Conservation (phyloP, 2,113 vertebrate species). For the Raphicerus campestris region DNA sequence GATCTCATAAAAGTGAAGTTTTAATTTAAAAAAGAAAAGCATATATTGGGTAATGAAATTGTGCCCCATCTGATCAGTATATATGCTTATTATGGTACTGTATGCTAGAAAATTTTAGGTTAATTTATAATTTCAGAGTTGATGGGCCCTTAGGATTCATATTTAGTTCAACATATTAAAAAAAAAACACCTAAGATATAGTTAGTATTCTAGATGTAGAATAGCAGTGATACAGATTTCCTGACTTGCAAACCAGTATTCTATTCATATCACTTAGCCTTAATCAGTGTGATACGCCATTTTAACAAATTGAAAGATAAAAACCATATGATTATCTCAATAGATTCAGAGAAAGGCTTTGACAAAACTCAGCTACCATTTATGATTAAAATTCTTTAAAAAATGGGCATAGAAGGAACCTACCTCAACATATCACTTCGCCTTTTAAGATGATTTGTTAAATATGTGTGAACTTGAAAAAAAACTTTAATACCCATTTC, state of each 20-base stretch:
- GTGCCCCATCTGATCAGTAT: background rate
- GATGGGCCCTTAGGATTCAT: background rate
- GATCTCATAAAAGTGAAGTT: background rate
- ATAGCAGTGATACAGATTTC: background rate
- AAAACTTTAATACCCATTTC: background rate
- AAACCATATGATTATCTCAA: background rate
- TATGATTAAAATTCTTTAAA: background rate
- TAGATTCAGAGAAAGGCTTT: background rate
- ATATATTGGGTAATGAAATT: background rate
- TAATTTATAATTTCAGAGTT: constrained; percentile 23
- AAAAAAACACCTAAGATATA: background rate
- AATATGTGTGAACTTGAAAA: background rate
- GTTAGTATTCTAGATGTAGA: background rate
- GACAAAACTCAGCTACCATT: background rate
- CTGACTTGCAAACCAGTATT: background rate
- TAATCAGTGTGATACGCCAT: background rate
- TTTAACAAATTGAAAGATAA: background rate
- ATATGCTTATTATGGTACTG: background rate
- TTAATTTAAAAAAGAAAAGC: background rate
- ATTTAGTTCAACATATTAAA: background rate
- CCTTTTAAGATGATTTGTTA: background rate
- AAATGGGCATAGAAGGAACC: background rate
- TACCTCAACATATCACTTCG: background rate
- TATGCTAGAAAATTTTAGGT: constrained; percentile 22
- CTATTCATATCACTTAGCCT: background rate